Conservation (phyloP, 2,797 vertebrate genomes). For the Zalophus californianus region DNA sequence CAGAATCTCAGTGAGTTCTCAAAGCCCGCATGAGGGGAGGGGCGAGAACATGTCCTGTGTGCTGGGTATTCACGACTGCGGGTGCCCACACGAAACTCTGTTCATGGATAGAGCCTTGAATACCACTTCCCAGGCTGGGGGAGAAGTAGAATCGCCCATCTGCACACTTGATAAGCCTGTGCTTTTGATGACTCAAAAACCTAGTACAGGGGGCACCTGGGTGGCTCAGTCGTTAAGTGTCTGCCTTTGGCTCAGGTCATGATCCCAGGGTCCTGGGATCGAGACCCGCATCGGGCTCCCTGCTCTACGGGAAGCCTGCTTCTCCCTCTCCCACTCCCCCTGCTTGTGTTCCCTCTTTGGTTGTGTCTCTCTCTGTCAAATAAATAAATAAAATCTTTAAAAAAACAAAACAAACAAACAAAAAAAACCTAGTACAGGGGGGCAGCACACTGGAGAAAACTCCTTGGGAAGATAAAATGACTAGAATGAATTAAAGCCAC, state of each 20-base stretch:
- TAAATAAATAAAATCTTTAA: too few species aligned
- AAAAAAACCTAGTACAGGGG: background rate
- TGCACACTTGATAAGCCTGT: too few species aligned
- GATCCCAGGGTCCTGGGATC: too few species aligned
- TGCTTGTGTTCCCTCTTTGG: too few species aligned
- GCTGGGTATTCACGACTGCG: background rate
- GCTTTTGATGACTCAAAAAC: background rate
- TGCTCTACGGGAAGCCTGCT: too few species aligned
- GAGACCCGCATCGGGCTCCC: too few species aligned
- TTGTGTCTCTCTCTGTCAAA: too few species aligned
- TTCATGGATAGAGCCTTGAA: background rate
- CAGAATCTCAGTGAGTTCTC: background rate
- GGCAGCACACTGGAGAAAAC: background rate
- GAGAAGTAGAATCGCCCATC: background rate
- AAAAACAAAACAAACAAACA: too few species aligned
- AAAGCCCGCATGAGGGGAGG: background rate
- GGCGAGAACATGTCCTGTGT: fast-evolving
- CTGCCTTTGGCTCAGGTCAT: too few species aligned
- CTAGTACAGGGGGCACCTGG: background rate
- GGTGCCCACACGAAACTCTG: background rate
- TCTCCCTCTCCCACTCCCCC: too few species aligned
- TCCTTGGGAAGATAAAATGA: background rate
- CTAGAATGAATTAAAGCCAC: background rate
- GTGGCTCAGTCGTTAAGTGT: too few species aligned
- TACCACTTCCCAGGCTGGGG: fast-evolving